Conservation (phyloP, 2,888 invertebrate species). For the Caenorhabditis virilis region DNA sequence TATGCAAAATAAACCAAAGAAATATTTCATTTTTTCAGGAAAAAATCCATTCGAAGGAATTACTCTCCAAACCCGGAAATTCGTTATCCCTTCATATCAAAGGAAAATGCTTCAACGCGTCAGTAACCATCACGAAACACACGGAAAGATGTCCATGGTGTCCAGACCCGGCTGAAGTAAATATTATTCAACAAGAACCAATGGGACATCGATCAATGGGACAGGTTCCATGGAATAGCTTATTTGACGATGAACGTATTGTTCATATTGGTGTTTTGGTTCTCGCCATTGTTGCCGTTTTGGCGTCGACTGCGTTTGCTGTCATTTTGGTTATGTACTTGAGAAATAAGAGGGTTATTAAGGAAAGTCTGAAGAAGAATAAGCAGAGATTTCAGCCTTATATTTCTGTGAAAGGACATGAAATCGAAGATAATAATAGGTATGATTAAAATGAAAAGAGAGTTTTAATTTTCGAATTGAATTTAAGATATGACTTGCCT, state of each 20-base stretch:
- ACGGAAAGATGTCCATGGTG: conserved; percentile 64
- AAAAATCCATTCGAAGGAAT: conserved; percentile 43
- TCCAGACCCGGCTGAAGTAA: conserved; percentile 60
- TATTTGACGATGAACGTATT: conserved; percentile 36
- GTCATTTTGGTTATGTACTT: conserved; percentile 45
- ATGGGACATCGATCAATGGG: neutral
- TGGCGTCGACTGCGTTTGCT: conserved; percentile 44
- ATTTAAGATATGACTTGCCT: conserved; percentile 51
- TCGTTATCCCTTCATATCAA: conserved; percentile 36
- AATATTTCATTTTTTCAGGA: too few relatives aligned
- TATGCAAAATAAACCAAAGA: neutral
- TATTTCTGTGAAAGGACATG: conserved; percentile 39
- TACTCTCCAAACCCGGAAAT: conserved; percentile 28
- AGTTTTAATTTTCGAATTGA: too few relatives aligned
- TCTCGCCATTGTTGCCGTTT: conserved; percentile 45
- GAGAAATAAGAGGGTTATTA: conserved; percentile 40
- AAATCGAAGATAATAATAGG: conserved; percentile 42
- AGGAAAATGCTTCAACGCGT: conserved; percentile 65
- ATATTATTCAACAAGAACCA: conserved; percentile 20
- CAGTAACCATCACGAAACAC: conserved; percentile 59
- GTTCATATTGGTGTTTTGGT: conserved; percentile 47
- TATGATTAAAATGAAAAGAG: conserved; percentile 6
- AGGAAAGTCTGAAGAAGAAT: conserved; percentile 24
- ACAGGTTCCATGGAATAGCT: neutral
- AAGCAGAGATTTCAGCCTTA: conserved; percentile 47